These are phyloP conservation scores for Clusia tigrina DNA, from an alignment of 2,888 invertebrate genomes.

Conservation along the genomic window DNA sequence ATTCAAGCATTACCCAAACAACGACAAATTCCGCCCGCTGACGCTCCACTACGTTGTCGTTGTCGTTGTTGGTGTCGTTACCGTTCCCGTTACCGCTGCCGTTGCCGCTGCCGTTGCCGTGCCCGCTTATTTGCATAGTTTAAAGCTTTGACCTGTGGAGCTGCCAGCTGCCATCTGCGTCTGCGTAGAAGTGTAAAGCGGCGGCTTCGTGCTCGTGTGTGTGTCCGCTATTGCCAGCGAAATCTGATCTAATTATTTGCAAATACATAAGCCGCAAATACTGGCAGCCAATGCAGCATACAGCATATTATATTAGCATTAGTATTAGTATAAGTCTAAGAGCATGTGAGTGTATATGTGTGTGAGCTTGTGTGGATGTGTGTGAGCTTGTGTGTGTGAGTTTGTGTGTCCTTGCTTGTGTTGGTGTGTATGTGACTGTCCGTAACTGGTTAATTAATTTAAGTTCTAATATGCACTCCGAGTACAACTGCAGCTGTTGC, in stretches of 20 bases:
- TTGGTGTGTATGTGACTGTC: background rate
- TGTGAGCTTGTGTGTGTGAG: background rate
- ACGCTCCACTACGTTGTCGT: background rate
- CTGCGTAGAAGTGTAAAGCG: background rate
- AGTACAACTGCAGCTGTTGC: constrained; percentile 17
- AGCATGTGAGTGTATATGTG: no score
- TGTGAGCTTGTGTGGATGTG: background rate
- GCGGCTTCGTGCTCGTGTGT: no score
- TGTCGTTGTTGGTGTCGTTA: background rate
- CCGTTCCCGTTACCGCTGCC: background rate
- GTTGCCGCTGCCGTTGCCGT: background rate
- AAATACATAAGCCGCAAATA: constrained; percentile 9
- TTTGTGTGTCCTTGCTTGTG: background rate
- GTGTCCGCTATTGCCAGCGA: constrained; percentile 2
- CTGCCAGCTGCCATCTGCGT: background rate
- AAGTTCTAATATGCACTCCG: background rate
- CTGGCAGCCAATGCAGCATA: background rate
- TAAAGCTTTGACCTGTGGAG: constrained; percentile 2
- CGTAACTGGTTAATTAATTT: constrained; percentile 15
- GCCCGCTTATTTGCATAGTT: background rate
- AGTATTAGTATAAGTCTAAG: background rate
- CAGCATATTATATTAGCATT: background rate
- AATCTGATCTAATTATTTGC: constrained; percentile 10
- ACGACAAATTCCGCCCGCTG: background rate
- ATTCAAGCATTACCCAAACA: background rate